A percentile compares a stretch with the other conserved stretches of the same genome.
These are phyloP conservation scores for Aptenodytes patagonicus DNA, from an alignment of 2,113 vertebrate species.

Conservation along the genomic window DNA sequence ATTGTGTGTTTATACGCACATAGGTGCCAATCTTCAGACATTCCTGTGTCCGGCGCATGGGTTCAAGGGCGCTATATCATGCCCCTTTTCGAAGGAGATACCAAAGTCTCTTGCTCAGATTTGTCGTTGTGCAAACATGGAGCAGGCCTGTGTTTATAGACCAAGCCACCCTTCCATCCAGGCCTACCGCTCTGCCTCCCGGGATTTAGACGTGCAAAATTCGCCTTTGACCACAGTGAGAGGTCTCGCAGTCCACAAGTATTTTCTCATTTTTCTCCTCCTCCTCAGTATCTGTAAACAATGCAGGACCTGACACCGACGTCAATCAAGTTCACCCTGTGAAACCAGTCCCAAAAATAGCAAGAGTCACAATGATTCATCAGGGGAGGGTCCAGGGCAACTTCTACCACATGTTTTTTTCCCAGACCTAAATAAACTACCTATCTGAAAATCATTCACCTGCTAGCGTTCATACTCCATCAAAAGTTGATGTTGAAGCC, in stretches of 20 bases:
- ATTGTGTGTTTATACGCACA: fast-evolving
- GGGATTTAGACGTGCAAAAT: not conserved
- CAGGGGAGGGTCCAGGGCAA: not conserved
- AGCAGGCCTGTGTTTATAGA: not conserved
- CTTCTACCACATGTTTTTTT: not conserved
- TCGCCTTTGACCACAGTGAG: not conserved
- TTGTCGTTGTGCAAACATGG: not conserved
- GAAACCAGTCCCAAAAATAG: not conserved
- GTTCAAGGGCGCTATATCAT: fast-evolving
- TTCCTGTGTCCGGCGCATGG: fast-evolving
- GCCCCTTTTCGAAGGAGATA: not conserved
- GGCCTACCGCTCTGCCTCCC: not conserved
- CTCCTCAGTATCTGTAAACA: not conserved
- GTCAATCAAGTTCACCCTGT: not conserved
- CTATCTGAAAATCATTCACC: not conserved
- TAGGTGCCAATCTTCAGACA: fast-evolving
- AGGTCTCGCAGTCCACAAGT: not conserved
- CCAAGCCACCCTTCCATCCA: not conserved
- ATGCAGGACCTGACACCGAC: not conserved
- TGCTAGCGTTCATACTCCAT: not conserved
- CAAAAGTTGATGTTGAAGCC: not conserved
- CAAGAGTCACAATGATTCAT: not conserved
- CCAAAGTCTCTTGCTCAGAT: fast-evolving
- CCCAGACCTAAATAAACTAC: not conserved
- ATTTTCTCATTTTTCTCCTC: not conserved